Evolutionary conservation across 2,888 invertebrate genomes (phyloP).

Genomic region (Cepaea hortensis): DNA sequence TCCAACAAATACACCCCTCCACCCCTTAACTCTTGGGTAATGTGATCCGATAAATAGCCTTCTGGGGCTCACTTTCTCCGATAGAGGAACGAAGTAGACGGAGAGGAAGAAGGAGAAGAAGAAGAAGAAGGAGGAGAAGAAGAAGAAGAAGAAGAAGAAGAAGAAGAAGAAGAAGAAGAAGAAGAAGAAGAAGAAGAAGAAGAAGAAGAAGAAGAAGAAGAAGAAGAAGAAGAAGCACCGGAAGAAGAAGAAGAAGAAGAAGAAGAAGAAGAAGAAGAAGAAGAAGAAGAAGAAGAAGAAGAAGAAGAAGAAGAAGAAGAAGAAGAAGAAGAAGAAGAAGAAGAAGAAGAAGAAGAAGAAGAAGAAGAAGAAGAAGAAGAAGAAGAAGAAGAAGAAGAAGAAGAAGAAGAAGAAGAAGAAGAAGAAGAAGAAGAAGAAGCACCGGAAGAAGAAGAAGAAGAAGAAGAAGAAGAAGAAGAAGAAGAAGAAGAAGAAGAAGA

Average conservation of each 20-base stretch:
- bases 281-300: not conserved
- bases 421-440: too few relatives aligned
- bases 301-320: not conserved
- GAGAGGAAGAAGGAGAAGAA: not conserved
- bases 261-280: not conserved
- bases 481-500: constrained; percentile 14
- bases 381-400: too few relatives aligned
- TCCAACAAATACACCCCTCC: too few relatives aligned
- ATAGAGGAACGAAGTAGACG: too few relatives aligned
- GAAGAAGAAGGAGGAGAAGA: not conserved
- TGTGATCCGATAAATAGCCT: too few relatives aligned
- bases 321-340: too few relatives aligned
- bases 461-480: not conserved
- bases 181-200: not conserved
- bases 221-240: not conserved
- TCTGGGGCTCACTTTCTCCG: too few relatives aligned
- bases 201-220: not conserved
- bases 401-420: too few relatives aligned
- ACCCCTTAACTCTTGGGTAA: too few relatives aligned
- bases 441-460: too few relatives aligned
- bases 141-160: not conserved
- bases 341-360: too few relatives aligned
- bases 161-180: not conserved
- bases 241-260: not conserved
- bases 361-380: too few relatives aligned